Percentiles rank a stretch among this genome's conserved stretches.
phyloP scores from a whole-genome alignment of 2,797 vertebrate genomes.

The Percopsis omiscomaycus region DNA sequence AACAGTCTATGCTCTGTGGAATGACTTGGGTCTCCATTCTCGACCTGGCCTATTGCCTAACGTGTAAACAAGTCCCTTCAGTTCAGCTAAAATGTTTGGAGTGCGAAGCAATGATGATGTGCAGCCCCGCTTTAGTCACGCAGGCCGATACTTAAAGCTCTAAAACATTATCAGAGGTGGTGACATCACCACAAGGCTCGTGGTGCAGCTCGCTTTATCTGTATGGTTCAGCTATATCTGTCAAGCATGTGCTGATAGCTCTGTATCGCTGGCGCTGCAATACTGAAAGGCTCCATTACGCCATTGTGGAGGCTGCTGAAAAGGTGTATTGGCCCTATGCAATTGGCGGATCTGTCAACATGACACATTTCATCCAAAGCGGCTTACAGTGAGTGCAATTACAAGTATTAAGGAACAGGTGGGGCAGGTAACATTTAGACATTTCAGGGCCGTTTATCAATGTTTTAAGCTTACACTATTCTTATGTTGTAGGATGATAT shows the following conservation, averaged over 20 bases:
- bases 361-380: conserved; percentile 15
- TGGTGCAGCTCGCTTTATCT: conserved; percentile 56
- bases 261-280: conserved; percentile 16
- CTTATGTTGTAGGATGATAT: too few species aligned
- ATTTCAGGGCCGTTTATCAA: too few species aligned
- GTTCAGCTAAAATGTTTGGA: conserved; percentile 55
- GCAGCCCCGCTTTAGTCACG: conserved; percentile 33
- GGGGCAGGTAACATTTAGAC: too few species aligned
- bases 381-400: too few species aligned
- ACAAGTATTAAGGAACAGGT: too few species aligned
- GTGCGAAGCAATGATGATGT: conserved; percentile 26
- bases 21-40: conserved; percentile 17
- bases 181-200: conserved; percentile 50
- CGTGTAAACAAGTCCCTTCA: conserved; percentile 55
- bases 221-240: conserved; percentile 18
- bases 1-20: conserved; percentile 21
- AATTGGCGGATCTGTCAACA: not conserved
- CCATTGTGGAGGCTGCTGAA: conserved; percentile 36
- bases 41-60: conserved; percentile 30
- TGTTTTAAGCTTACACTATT: too few species aligned
- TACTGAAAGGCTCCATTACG: conserved; percentile 35
- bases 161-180: conserved; percentile 38
- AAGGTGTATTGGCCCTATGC: conserved; percentile 40
- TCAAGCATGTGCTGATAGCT: conserved; percentile 43
- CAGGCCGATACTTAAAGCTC: conserved; percentile 32